Base-by-base conservation (phyloP, 2,113 vertebrate genomes). In the Oreochromis tanganicae region DNA sequence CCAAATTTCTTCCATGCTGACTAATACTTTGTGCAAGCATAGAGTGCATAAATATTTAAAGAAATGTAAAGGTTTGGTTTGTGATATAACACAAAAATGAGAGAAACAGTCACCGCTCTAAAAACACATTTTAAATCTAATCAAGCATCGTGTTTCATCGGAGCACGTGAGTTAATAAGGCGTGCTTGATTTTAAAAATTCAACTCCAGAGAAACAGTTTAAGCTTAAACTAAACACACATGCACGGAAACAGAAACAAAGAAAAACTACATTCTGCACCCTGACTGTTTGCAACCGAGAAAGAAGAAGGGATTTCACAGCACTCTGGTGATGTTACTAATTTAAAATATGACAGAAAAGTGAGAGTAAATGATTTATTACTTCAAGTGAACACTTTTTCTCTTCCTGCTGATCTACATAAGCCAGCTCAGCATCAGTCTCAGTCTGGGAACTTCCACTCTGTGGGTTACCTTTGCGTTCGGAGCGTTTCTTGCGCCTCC, bases 391-490 rank as follows among this genome's bases (percentile, higher is more conserved):
- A 52, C 7, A 32, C 2, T 78, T 4, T 52, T 68, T 29, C 43
- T 75, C 71, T 75, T 29, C 43, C 80, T 57, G 54, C n/a, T 46
- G 80, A 8, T 17, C 36, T 81, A 17, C 24, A 43, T 9, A 46
- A 46, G 46, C 82, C 80, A 24, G 32, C 68, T 82, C 80, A 85
- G 85, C 85, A 38, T 66, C 85, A 36, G 56, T 11, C 34, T 27
- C 3, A 10, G 55, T 32, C 7, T 24, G 73, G n/a, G 61, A 57
- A 17, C 81, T 52, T 82, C 73, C 34, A 59, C 82, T 43, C 55
- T n/a, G 24, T 17, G 81, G 50, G 85, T 95, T 97, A 98, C 98
- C 98, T 97, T 95, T 98, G 86, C 94, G 96, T 83, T 97, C 95
- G 0, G 96, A 97, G 71, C 95, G 93, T 81, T 96, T 98, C 89